These are phyloP conservation scores for Helicoverpa zea DNA, from an alignment of 1,140 invertebrate genomes.

Conservation along the genomic window DNA sequence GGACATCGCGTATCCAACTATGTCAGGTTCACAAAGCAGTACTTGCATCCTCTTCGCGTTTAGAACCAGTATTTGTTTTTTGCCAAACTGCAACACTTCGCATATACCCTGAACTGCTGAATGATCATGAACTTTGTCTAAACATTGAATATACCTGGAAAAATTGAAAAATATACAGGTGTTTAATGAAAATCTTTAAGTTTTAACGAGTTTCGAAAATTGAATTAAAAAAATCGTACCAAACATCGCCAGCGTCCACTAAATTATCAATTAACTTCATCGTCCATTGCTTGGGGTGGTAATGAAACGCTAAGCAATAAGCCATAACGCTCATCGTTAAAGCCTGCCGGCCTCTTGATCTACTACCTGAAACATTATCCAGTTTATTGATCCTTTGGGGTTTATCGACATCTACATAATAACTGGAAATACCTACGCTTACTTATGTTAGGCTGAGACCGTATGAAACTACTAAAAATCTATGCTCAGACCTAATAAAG, in stretches of 20 bases:
- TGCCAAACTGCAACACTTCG: conserved; percentile 81
- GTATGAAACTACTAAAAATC: too few species aligned
- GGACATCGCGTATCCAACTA: conserved; percentile 82
- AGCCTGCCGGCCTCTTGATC: conserved; percentile 84
- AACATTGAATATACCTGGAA: conserved; percentile 78
- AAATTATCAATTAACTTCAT: conserved; percentile 85
- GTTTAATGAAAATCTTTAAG: background rate
- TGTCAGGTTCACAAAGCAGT: conserved; percentile 76
- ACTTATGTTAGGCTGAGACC: too few species aligned
- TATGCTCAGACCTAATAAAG: background rate
- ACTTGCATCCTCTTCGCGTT: conserved; percentile 82
- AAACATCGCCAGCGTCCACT: conserved; percentile 82
- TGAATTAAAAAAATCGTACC: conserved; percentile 63
- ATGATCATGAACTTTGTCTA: conserved; percentile 82
- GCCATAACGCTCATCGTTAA: conserved; percentile 86
- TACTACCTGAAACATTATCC: conserved; percentile 59
- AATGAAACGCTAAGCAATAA: conserved; percentile 86
- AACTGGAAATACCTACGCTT: too few species aligned
- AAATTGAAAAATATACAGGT: background rate
- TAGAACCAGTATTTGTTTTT: conserved; percentile 78
- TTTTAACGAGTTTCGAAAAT: background rate
- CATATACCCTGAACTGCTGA: conserved; percentile 79
- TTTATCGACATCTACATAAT: too few species aligned
- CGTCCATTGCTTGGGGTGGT: conserved; percentile 86
- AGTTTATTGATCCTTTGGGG: background rate